phyloP scores from a whole-genome alignment of 1,140 invertebrate genomes.

The Pseudomyrmex flavicornis region DNA sequence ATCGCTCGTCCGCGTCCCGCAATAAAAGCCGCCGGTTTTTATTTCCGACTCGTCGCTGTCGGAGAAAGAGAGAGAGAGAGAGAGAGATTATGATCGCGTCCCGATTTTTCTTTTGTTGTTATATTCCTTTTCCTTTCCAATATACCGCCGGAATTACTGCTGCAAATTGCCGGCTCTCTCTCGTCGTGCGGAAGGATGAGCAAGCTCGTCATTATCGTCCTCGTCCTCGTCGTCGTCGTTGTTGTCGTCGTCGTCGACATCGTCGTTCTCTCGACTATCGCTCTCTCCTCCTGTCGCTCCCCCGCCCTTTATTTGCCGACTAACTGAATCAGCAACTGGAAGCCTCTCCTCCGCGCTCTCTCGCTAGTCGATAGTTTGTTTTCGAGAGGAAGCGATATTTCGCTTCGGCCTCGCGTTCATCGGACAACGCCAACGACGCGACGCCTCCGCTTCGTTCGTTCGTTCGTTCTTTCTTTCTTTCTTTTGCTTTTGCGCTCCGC shows the following conservation, averaged over 20 bases:
- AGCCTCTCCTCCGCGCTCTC: slow-evolving; percentile 20
- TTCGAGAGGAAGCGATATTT: slow-evolving; percentile 48
- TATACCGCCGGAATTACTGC: slow-evolving; percentile 33
- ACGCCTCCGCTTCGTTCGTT: background rate
- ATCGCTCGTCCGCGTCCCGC: slow-evolving; percentile 23
- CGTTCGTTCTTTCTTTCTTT: slow-evolving; percentile 24
- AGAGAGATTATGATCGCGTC: slow-evolving; percentile 40
- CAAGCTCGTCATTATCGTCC: slow-evolving; percentile 1
- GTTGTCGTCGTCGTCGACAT: background rate
- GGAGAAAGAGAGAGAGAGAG: background rate
- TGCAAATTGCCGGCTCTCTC: slow-evolving; percentile 38
- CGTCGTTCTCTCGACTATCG: background rate
- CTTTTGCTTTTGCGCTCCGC: background rate
- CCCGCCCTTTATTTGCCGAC: slow-evolving; percentile 40
- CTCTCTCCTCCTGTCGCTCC: background rate
- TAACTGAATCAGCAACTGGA: slow-evolving; percentile 51
- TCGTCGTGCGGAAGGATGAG: background rate
- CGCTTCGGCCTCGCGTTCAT: background rate
- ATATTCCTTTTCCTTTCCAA: background rate
- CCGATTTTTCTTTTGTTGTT: slow-evolving; percentile 28
- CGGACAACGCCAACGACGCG: background rate
- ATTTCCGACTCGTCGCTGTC: slow-evolving; percentile 34
- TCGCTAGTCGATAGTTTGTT: slow-evolving; percentile 53
- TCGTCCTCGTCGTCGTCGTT: slow-evolving; percentile 4
- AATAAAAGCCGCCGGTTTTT: slow-evolving; percentile 48